These are phyloP conservation scores for Alfaro cultratus DNA, from an alignment of 2,797 vertebrate species.

Conservation along the genomic window DNA sequence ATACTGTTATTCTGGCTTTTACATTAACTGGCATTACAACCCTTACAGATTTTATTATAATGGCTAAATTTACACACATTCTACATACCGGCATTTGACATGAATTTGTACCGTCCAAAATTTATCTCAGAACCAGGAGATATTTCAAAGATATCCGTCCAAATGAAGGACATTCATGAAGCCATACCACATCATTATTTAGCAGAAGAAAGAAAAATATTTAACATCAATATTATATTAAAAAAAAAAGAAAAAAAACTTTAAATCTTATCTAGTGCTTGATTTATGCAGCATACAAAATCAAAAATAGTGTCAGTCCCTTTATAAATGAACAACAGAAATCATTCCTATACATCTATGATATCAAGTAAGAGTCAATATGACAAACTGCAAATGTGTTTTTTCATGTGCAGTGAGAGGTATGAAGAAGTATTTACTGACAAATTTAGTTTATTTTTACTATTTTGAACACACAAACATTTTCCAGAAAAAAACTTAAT, in stretches of 20 bases:
- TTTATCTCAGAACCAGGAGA: conserved; percentile 27
- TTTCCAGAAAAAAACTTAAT: neutral
- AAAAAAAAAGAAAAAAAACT: conserved; percentile 19
- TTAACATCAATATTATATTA: conserved; percentile 43
- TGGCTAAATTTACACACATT: conserved; percentile 44
- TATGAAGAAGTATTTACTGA: neutral
- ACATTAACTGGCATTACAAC: conserved; percentile 44
- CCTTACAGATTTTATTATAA: conserved; percentile 42
- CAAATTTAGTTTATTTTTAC: neutral
- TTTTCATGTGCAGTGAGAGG: neutral
- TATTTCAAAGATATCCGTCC: conserved; percentile 33
- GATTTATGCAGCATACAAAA: conserved; percentile 23
- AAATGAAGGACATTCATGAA: conserved; percentile 58
- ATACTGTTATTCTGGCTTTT: conserved; percentile 24
- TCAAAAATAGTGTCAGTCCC: conserved; percentile 17
- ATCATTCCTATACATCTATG: conserved; percentile 32
- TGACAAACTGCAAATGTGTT: conserved; percentile 11
- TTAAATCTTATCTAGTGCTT: conserved; percentile 4
- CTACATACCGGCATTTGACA: conserved; percentile 32
- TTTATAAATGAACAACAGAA: conserved; percentile 30
- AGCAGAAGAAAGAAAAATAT: conserved; percentile 38
- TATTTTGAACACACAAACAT: neutral
- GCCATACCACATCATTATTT: conserved; percentile 44
- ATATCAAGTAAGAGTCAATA: conserved; percentile 13
- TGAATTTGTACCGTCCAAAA: conserved; percentile 30